phyloP scores from a whole-genome alignment of 2,797 vertebrate species.

The Graptemys geographica region DNA sequence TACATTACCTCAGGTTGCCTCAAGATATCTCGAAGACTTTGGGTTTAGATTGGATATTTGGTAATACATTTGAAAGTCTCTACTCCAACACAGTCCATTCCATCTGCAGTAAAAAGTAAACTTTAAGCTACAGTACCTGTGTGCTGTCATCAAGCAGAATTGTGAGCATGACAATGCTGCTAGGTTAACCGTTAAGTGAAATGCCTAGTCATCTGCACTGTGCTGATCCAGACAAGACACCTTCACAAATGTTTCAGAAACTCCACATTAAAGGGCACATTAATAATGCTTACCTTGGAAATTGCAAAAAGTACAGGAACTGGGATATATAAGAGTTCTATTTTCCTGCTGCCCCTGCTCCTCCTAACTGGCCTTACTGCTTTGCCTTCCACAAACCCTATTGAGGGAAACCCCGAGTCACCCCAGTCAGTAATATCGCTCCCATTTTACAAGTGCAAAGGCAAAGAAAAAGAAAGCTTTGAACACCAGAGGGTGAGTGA shows the following conservation, averaged over 20 bases:
- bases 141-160: neutral
- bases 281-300: neutral
- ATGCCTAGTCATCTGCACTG: neutral
- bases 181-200: neutral
- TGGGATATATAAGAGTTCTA: neutral
- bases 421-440: neutral
- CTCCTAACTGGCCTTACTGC: accelerated
- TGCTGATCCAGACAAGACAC: neutral
- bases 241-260: neutral
- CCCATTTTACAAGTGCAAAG: neutral
- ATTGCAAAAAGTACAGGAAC: neutral
- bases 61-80: accelerated
- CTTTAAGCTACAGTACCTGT: neutral
- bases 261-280: neutral
- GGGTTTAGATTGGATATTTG: accelerated
- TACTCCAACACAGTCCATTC: accelerated
- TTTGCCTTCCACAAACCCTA: neutral
- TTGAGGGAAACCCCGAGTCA: neutral
- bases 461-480: neutral
- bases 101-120: neutral
- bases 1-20: neutral
- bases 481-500: neutral
- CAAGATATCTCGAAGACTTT: neutral
- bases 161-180: neutral
- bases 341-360: neutral